Evolutionary conservation across 2,888 invertebrate species (phyloP), one percentile per base, ranked within the genome.

Genomic region (Metalampra italica): DNA sequence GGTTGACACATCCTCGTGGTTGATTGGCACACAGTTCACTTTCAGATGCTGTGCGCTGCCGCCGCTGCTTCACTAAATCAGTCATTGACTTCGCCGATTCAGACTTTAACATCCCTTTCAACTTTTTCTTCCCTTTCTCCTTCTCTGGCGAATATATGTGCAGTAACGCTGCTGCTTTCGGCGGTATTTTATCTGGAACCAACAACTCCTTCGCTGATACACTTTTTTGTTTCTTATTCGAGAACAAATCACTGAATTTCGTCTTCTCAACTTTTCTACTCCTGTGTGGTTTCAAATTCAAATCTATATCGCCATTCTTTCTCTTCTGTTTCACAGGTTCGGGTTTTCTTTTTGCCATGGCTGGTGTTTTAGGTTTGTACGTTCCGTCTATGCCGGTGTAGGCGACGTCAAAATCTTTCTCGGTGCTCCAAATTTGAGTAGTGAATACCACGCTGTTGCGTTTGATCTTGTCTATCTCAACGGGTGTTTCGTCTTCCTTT

Each of bases 101-200:
- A 1, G 83, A 84, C 60, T 85, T 86, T 32, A 79, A 83, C 64
- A 84, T 74, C 22, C 67, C 75, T 54, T 82, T 87, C 53, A 82
- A 66, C 51, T 79, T 84, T 57, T 79, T 86, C 70, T 82, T 85
- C 50, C 65, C 68, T 51, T 79, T 85, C 9, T 75, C 76, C 48
- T 58, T 37, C 43, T 75, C 78, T 15, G 87, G 85, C 15, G 87
- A 83, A 51, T 92, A 90, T 52, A 92, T 91, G 53, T 92, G 92
- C 42, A 92, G 65, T 30, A 92, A 67, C 3, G 92, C 92, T 0
- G 92, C 92, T 0, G 92, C 92, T 72, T 92, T 92, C 0, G 92
- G 91, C 7, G 92, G 91, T 53, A 92, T 90, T 53, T 82, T 81
- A 34, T 89, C 81, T 0, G 92, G 92, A 42, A 86, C 69, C 37